phyloP scores from a whole-genome alignment of 1,140 invertebrate species.

The Pomacea maculata region DNA sequence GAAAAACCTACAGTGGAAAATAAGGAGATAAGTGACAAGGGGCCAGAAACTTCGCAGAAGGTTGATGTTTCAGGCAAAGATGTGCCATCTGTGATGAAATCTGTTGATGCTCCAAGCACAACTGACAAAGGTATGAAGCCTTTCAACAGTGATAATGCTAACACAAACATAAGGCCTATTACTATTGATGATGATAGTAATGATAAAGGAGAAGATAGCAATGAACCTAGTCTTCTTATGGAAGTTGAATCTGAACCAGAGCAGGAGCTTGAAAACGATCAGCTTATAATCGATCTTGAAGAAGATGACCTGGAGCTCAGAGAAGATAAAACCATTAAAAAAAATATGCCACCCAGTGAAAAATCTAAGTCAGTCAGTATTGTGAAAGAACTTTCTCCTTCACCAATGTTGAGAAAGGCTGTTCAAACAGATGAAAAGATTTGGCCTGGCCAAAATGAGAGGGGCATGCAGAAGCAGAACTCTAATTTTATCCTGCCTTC shows the following conservation, averaged over 20 bases:
- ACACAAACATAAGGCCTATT: neutral
- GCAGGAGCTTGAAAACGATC: neutral
- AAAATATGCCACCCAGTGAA: neutral
- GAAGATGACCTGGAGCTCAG: conserved; percentile 13
- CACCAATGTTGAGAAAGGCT: neutral
- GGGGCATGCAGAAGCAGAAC: no score
- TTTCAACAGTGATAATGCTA: no score
- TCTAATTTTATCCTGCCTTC: no score
- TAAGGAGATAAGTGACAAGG: no score
- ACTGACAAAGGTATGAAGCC: no score
- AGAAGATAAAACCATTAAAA: neutral
- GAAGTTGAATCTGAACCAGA: conserved; percentile 33
- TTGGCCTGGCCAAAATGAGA: neutral
- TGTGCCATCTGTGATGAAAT: no score
- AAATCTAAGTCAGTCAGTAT: neutral
- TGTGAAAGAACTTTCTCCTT: conserved; percentile 6
- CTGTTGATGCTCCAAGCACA: no score
- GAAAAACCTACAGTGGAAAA: no score
- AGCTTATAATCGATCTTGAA: conserved; percentile 12
- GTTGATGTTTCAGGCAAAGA: no score
- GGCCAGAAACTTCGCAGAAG: no score
- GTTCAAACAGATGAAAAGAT: neutral
- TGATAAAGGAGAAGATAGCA: conserved; percentile 28
- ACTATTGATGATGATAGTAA: conserved; percentile 33
- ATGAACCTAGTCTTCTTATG: conserved; percentile 32